Conservation (phyloP, 35 echinoderm and acorn worm species). For the Heliocidaris tuberculata region DNA sequence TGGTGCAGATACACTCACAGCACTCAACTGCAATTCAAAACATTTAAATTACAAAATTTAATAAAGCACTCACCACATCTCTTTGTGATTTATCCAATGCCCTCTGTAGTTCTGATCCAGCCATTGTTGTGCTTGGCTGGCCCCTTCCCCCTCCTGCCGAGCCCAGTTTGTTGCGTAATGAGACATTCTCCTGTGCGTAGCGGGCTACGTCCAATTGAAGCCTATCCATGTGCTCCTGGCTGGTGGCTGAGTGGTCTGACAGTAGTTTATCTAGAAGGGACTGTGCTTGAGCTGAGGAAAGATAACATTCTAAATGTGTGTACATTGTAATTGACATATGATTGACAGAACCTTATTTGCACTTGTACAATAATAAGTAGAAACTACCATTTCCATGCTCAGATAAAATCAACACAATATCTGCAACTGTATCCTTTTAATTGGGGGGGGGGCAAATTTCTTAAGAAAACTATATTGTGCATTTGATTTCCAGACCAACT, state of each 20-base stretch:
- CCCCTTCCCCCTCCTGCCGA: not conserved
- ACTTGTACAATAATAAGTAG: too few relatives aligned
- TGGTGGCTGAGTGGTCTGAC: slow-evolving; percentile 25
- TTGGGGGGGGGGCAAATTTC: too few relatives aligned
- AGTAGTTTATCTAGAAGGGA: slow-evolving; percentile 47
- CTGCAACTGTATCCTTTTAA: too few relatives aligned
- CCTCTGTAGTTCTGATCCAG: slow-evolving; percentile 54
- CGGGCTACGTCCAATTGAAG: slow-evolving; percentile 59
- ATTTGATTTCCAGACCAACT: too few relatives aligned
- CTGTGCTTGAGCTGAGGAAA: slow-evolving; percentile 54
- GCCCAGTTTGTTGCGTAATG: slow-evolving; percentile 40
- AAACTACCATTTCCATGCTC: too few relatives aligned
- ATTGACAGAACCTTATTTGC: too few relatives aligned
- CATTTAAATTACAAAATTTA: too few relatives aligned
- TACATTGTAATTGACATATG: too few relatives aligned
- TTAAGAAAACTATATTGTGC: too few relatives aligned
- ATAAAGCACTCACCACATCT: slow-evolving; percentile 61
- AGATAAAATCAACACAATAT: too few relatives aligned
- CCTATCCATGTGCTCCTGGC: slow-evolving; percentile 47
- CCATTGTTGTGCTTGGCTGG: not conserved
- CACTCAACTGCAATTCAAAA: too few relatives aligned
- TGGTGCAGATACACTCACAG: too few relatives aligned
- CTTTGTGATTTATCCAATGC: slow-evolving; percentile 60
- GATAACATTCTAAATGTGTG: not conserved
- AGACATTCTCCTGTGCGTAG: slow-evolving; percentile 67